Evolutionary conservation across 2,113 vertebrate genomes (phyloP), one percentile per base, ranked within the genome.

Genomic region (Ellobius talpinus): DNA sequence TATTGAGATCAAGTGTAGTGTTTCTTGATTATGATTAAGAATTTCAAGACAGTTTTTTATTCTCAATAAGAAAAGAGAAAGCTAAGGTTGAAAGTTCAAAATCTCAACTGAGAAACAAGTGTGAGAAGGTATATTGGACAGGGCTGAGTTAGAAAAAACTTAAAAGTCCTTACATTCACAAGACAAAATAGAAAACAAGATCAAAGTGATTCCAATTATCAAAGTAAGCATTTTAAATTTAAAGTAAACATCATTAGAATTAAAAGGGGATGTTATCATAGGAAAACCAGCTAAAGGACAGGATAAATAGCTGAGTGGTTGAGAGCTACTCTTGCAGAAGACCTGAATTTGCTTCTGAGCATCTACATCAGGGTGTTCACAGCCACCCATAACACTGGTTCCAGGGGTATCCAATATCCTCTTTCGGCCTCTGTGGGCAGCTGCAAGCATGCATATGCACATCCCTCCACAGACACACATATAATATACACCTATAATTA

Each of bases 21-120:
- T 66, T 87, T 76, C 77, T 94, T 76, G 11, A 89, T 47, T 82
- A 21, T 90, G 31, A 87, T 85, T 94, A 95, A 94, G 63, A 73
- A 63, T 74, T 61, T 70, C 29, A 3, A 73, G 76, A 47, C 4
- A 72, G n/a, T 58, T 29, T 93, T 94, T 90, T 47, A 39, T 76
- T 93, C 42, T 55, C 72, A 86, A 73, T 70, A 68, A 72, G 9
- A 91, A 45, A 84, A 70, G 33, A 66, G 33, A 90, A 86, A 81
- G 10, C 36, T 52, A 52, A 68, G 86, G 19, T 89, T 24, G 31
- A 52, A 36, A 78, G 1, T 89, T 96, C 52, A 76, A 70, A 12
- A 74, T 58, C 91, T 72, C 72, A 66, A 50, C 65, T 29, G 11
- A 93, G 65, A 96, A 93, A 68, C 36, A 88, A 52, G 3, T 42